Conservation (phyloP, 2,797 vertebrate species). For the Lepidocolaptes lacrymiger region DNA sequence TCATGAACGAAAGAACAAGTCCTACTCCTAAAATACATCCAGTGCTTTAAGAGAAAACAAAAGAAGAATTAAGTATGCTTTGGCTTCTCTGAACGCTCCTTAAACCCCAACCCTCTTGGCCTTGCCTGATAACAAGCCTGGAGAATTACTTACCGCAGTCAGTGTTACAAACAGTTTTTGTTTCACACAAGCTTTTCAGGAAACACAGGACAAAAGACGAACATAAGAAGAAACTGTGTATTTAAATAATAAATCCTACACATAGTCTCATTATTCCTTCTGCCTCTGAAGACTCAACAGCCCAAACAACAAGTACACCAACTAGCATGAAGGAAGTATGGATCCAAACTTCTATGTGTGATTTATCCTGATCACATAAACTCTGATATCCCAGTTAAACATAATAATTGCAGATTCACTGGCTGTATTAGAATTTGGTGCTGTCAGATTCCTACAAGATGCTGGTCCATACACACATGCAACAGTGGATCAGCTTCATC, state of each 20-base stretch:
- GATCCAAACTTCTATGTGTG: not conserved
- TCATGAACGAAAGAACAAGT: constrained; percentile 85
- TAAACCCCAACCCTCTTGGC: not conserved
- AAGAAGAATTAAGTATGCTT: not conserved
- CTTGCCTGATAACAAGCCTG: not conserved
- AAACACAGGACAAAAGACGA: not conserved
- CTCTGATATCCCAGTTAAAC: not conserved
- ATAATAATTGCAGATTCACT: not conserved
- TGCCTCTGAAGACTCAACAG: not conserved
- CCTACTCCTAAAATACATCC: constrained; percentile 91
- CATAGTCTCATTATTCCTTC: not conserved
- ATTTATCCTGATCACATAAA: not conserved
- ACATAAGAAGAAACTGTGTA: not conserved
- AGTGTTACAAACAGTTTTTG: not conserved
- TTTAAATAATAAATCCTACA: not conserved
- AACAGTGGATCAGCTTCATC: not conserved
- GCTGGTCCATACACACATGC: not conserved
- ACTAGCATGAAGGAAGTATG: not conserved
- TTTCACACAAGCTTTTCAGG: not conserved
- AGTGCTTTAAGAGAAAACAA: constrained; percentile 75
- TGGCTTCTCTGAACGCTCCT: not conserved
- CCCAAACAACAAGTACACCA: not conserved
- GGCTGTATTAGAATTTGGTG: not conserved
- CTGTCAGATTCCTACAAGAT: not conserved
- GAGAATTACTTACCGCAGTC: not conserved